Evolutionary conservation across 2,888 invertebrate genomes (phyloP).

Genomic region (Phaedon cochleariae): DNA sequence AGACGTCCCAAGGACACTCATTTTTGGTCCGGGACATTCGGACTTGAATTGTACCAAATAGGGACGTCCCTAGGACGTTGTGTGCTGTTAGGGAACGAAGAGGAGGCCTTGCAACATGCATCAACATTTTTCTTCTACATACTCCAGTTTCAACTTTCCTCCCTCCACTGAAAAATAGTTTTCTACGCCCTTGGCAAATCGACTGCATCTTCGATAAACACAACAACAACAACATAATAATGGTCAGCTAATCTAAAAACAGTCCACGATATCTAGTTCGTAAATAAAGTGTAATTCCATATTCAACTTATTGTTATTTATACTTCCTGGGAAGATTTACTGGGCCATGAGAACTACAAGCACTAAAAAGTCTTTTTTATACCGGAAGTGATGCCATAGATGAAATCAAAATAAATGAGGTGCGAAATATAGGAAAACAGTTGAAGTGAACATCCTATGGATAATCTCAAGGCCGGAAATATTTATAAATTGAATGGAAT

Average conservation of each 20-base stretch:
- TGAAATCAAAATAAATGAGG: constrained; percentile 4
- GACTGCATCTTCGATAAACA: neutral
- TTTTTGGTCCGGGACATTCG: too few species aligned
- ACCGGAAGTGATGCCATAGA: neutral
- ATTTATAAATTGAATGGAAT: neutral
- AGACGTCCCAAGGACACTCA: too few species aligned
- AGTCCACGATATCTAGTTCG: neutral
- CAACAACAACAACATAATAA: neutral
- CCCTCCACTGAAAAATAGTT: too few species aligned
- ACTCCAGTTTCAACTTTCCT: too few species aligned
- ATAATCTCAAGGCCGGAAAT: neutral
- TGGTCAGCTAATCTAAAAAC: neutral
- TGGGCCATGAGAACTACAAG: constrained; percentile 22
- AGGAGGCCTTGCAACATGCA: too few species aligned
- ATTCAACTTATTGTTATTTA: constrained; percentile 21
- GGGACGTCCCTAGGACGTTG: too few species aligned
- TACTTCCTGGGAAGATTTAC: constrained; percentile 27
- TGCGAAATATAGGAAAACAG: constrained; percentile 10
- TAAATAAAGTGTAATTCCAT: constrained; percentile 21
- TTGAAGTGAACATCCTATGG: constrained; percentile 2
- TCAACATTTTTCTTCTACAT: too few species aligned
- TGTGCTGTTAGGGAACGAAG: too few species aligned
- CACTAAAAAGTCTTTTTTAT: constrained; percentile 7
- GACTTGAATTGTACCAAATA: too few species aligned
- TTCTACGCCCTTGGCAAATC: too few species aligned